Evolutionary conservation across 1,140 invertebrate genomes (phyloP).

Genomic region (Leucophenga varia): DNA sequence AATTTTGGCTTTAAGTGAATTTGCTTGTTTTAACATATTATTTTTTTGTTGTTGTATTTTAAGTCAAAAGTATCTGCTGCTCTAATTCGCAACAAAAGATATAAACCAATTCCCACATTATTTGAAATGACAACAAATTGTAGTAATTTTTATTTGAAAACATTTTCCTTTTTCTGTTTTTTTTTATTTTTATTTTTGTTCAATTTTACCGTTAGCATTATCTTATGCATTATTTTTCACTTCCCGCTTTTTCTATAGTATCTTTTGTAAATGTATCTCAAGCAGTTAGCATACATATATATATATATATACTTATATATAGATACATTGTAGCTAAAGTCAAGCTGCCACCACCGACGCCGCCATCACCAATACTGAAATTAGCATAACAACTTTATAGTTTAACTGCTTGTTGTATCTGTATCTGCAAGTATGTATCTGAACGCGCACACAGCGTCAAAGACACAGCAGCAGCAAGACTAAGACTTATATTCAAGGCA

Average conservation of each 20-base stretch:
- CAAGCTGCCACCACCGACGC: constrained; percentile 10
- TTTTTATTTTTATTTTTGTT: constrained; percentile 7
- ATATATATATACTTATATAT: no score
- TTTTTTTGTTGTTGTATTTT: background rate
- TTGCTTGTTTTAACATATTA: constrained; percentile 27
- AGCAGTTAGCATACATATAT: background rate
- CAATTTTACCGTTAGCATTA: constrained; percentile 30
- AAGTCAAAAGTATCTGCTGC: background rate
- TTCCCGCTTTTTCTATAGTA: no score
- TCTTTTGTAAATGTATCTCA: constrained; percentile 35
- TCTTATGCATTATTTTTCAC: no score
- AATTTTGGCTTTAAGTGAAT: constrained; percentile 34
- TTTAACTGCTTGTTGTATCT: constrained; percentile 41
- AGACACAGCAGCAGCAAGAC: no score
- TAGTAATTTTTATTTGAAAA: constrained; percentile 47
- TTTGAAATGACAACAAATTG: constrained; percentile 54
- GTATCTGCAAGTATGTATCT: constrained; percentile 50
- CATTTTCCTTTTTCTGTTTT: background rate
- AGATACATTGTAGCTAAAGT: background rate
- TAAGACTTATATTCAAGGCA: no score
- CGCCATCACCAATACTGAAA: constrained; percentile 45
- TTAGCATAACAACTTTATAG: constrained; percentile 57
- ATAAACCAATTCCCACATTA: constrained; percentile 45
- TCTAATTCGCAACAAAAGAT: background rate
- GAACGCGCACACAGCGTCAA: constrained; percentile 31